Conservation (phyloP, 2,888 invertebrate species). For the Dinocampus coccinellae region DNA sequence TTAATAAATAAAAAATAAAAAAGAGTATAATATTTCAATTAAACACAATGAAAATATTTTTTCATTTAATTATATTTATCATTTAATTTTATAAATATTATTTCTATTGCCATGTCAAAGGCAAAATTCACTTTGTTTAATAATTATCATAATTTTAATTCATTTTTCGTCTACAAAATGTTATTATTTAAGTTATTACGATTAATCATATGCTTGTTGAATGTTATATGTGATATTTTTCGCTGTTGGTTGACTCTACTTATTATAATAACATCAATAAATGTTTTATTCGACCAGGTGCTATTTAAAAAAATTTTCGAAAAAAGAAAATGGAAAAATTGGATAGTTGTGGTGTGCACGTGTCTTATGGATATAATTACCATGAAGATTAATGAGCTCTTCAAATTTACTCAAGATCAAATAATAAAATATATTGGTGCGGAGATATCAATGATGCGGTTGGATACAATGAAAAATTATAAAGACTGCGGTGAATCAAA, state of each 20-base stretch:
- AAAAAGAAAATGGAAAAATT: conserved; percentile 31
- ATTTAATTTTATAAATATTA: too few species aligned
- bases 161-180: too few species aligned
- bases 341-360: conserved; percentile 44
- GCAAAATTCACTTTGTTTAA: too few species aligned
- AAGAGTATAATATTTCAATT: too few species aligned
- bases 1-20: too few species aligned
- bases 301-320: conserved; percentile 47
- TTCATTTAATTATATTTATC: too few species aligned
- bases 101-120: too few species aligned
- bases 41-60: too few species aligned
- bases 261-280: conserved; percentile 23
- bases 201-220: conserved; percentile 13
- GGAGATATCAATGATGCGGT: conserved; percentile 40
- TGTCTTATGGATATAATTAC: conserved; percentile 45
- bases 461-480: conserved; percentile 60
- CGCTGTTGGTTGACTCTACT: conserved; percentile 5
- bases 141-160: too few species aligned
- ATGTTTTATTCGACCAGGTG: conserved; percentile 57
- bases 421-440: not conserved
- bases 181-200: conserved; percentile 28
- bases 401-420: not conserved
- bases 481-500: conserved; percentile 35
- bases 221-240: too few species aligned
- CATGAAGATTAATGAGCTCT: conserved; percentile 53